Evolutionary conservation across 2,113 vertebrate genomes (phyloP), one percentile per base, ranked within the genome.

Genomic region (Crotalus tigris): DNA sequence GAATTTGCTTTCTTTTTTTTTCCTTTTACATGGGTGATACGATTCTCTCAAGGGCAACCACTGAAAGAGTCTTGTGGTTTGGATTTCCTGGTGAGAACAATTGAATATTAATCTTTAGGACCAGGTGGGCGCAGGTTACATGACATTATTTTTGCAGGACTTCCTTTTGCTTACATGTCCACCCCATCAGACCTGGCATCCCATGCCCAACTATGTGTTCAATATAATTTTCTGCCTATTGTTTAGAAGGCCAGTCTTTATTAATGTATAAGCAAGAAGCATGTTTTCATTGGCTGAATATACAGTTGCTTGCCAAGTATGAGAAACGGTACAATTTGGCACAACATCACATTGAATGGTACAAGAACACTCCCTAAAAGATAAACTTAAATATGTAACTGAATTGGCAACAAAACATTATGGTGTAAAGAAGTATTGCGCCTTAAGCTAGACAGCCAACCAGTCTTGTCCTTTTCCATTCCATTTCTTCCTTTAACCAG

Each of bases 61-160:
- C 53, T 75, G 15, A 49, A 61, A 29, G 26, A 59, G 54, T n/a
- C n/a, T 61, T 92, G 92, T 85, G 92, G 92, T 92, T 90, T 92
- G 49, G 88, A 59, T 92, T 92, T 92, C 88, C 92, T 90, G 69
- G 24, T 58, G 54, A 85, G 69, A 92, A 92, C 92, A 92, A 92
- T 92, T 0, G 54, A 85, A 85, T 85, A 92, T 92, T 49, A 90
- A 90, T 92, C 92, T 85, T 85, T 51, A 23, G n/a, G 15, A 33
- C 33, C 51, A 69, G 54, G 11, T 58, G 54, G 53, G 15, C 53
- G 1, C 39, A 81, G 64, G 33, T 58, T 57, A 49, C 26, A 19
- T 23, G 54, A 58, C 69, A 81, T 81, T 12, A n/a, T 55, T 21
- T 85, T 69, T 54, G 51, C 51, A 55, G 59, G n/a, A 55, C 87